phyloP scores from a whole-genome alignment of 2,888 invertebrate species.

The Homarus gammarus region DNA sequence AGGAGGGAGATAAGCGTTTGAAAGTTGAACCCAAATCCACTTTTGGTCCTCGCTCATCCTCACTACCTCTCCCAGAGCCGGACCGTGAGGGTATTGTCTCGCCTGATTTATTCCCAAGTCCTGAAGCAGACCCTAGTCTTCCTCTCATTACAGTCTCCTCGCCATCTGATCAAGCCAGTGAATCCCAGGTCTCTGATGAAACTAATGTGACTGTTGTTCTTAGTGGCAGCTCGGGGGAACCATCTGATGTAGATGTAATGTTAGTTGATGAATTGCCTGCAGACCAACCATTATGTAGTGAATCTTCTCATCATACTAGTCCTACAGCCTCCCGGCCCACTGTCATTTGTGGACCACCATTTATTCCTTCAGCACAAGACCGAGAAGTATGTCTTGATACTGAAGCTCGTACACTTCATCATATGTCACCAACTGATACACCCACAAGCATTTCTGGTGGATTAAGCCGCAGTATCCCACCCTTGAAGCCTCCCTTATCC shows the following conservation, averaged over 20 bases:
- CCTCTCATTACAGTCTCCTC: slow-evolving; percentile 75
- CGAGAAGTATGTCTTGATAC: not conserved
- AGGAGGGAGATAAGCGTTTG: slow-evolving; percentile 65
- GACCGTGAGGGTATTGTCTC: slow-evolving; percentile 56
- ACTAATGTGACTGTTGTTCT: slow-evolving; percentile 71
- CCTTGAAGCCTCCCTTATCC: slow-evolving; percentile 10
- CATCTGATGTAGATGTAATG: slow-evolving; percentile 68
- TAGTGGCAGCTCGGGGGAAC: slow-evolving; percentile 68
- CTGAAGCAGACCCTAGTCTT: slow-evolving; percentile 63
- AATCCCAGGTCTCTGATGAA: slow-evolving; percentile 72
- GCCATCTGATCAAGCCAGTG: slow-evolving; percentile 71
- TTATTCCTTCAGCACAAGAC: slow-evolving; percentile 32
- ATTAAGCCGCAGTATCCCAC: slow-evolving; percentile 2
- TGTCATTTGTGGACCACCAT: slow-evolving; percentile 59
- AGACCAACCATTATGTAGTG: slow-evolving; percentile 17
- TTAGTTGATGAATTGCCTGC: slow-evolving; percentile 58
- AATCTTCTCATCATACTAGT: slow-evolving; percentile 21
- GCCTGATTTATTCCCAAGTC: slow-evolving; percentile 65
- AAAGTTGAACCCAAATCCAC: slow-evolving; percentile 55
- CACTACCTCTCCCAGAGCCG: slow-evolving; percentile 70
- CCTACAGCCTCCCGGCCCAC: slow-evolving; percentile 45
- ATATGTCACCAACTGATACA: slow-evolving; percentile 8
- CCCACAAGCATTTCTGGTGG: slow-evolving; percentile 9
- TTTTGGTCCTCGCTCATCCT: slow-evolving; percentile 69
- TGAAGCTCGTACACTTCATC: slow-evolving; percentile 17